phyloP scores from a whole-genome alignment of 2,113 vertebrate species.

The Chionodraco myersi region DNA sequence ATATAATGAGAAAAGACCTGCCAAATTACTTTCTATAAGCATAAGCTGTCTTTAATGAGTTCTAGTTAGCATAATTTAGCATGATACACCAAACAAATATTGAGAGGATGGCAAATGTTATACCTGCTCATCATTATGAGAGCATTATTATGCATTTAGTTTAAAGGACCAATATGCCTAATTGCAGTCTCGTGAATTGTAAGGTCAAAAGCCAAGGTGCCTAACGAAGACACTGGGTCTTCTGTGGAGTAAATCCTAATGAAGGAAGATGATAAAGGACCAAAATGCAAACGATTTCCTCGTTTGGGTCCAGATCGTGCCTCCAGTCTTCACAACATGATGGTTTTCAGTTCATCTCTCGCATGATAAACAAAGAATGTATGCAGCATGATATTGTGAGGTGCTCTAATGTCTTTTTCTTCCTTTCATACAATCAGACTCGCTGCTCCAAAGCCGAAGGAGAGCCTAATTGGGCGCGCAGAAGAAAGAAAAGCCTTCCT shows the following conservation, averaged over 20 bases:
- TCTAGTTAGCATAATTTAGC: neutral
- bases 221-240: neutral
- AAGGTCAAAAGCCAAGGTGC: conserved; percentile 36
- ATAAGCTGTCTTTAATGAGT: neutral
- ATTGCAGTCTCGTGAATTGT: neutral
- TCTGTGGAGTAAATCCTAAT: conserved; percentile 20
- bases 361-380: conserved; percentile 12
- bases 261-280: conserved; percentile 2
- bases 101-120: neutral
- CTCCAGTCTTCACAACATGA: conserved; percentile 9
- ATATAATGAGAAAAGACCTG: neutral
- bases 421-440: conserved; percentile 50
- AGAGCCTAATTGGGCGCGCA: conserved; percentile 79
- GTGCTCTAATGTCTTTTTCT: conserved; percentile 51
- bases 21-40: neutral
- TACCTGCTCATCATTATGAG: neutral
- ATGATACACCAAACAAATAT: no score
- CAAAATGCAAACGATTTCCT: neutral
- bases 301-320: neutral
- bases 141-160: neutral
- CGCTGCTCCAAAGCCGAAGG: conserved; percentile 60
- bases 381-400: conserved; percentile 43
- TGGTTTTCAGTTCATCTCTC: conserved; percentile 5
- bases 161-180: neutral
- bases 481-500: conserved; percentile 75